Evolutionary conservation across 2,888 invertebrate species (phyloP), one percentile per base, ranked within the genome.

Genomic region (Scaptomyza parva): DNA sequence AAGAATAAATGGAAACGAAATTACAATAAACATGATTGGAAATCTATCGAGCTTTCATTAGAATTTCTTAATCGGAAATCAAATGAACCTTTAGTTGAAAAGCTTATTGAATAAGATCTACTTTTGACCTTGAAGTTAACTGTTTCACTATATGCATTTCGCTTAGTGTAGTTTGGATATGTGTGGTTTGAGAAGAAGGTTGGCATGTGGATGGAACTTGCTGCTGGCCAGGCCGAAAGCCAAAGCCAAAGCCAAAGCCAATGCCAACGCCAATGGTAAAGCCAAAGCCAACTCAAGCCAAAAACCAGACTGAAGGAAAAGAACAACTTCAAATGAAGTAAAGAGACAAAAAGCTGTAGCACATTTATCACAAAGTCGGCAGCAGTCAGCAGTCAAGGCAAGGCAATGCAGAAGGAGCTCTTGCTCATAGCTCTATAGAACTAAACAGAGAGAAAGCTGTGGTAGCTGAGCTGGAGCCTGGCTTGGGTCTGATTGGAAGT

Each of bases 321-420:
- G 35, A 59, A 52, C 60, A 71, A 80, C 83, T 83, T 86, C 86
- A 85, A 85, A 80, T 83, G 86, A 80, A 83, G 76, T 82, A 87
- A 87, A 85, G 61, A 85, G 84, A 85, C 83, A 85, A 87, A 85
- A 87, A 85, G 88, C 88, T 82, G 73, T 70, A 85, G 83, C 77
- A 85, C 85, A 85, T 85, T 85, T 85, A 85, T 85, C 88, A 85
- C 85, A 78, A 87, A 85, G 85, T 85, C 88, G 72, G 71, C 75
- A 61, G 65, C 57, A 65, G 71, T 67, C 69, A 61, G 73, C 61
- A 74, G 66, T 48, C 35, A 48, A 44, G 48, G 59, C n/a, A n/a
- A n/a, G n/a, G n/a, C n/a, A n/a, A n/a, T n/a, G n/a, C 40, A 50
- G 61, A 2, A 35, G 35, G 35, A 35, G 37, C 45, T 28, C 45